Base-by-base conservation (phyloP, 2,888 invertebrate species). In the Andrena chrysosceles region DNA sequence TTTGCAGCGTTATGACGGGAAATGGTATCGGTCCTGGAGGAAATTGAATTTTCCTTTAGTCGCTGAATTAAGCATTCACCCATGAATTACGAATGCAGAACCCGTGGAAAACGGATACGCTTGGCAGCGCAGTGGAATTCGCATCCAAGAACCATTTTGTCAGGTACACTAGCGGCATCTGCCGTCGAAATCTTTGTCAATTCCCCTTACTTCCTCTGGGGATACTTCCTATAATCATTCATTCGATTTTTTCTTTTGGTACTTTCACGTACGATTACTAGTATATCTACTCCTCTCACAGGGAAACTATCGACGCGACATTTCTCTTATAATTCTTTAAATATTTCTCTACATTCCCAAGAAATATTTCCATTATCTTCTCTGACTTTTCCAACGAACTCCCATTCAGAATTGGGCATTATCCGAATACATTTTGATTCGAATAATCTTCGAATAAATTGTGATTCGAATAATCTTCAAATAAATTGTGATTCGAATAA, bases 31-130 rank as follows among this genome's bases (percentile, higher is more conserved):
- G 42, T 59, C 56, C 26, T 35, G 29, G 42, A 59, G 73, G 59
- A 66, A 48, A 74, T 74, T 56, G 54, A 67, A 67, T 48, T 48
- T 31, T 48, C 73, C 4, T 59, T 6, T 67, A 2, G 35, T 49
- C 42, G 2, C 16, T 5, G 63, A 48, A 20, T 59, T 48, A 33
- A 59, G 23, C 8, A 48, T 3, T 23, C 20, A 6, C 20, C 16
- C 20, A 20, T 49, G 10, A 48, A 56, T 67, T 31, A 33, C 7
- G 20, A 56, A 56, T 35, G 49, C 29, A 20, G 52, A 33, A 31
- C 20, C n/a, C 31, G 13, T 0, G n/a, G 52, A 20, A 33, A 7
- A 31, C 13, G 23, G 26, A 54, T 16, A 52, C 31, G 52, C 20
- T 31, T 4, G 33, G 13, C 2, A 23, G 20, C 35, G 13, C 20